Percentiles rank a stretch among this genome's conserved stretches.
These are phyloP conservation scores for Vicugna pacos DNA, from an alignment of 2,113 vertebrate species.

Conservation along the genomic window DNA sequence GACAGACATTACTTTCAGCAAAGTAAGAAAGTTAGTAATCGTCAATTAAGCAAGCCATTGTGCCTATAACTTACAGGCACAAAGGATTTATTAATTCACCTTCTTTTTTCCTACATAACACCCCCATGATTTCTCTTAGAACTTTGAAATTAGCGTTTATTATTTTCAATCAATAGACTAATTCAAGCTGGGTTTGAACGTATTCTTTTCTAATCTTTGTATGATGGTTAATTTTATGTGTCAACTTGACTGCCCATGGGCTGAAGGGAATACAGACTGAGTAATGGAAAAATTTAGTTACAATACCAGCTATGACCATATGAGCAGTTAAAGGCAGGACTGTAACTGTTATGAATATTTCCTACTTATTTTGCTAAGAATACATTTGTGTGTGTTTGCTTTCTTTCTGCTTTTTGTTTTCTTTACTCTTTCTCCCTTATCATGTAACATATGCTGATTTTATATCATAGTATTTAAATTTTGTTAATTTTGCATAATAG, in stretches of 20 bases:
- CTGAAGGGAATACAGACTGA: background rate
- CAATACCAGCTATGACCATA: background rate
- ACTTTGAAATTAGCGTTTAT: background rate
- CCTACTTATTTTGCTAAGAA: background rate
- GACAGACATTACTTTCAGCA: background rate
- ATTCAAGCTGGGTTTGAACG: background rate
- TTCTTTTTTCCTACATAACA: background rate
- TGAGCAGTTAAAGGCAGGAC: background rate
- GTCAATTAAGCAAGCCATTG: background rate
- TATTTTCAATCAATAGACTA: background rate
- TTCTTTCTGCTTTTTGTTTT: background rate
- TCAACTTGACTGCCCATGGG: background rate
- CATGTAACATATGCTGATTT: background rate
- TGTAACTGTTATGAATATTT: background rate
- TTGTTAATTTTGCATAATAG: slow-evolving; percentile 16
- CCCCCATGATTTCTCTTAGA: background rate
- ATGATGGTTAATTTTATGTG: background rate
- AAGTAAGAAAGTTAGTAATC: background rate
- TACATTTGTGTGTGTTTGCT: background rate
- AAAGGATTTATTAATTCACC: background rate
- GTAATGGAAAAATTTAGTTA: background rate
- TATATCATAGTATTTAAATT: background rate
- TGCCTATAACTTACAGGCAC: background rate
- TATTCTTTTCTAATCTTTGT: background rate
- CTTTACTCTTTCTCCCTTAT: background rate